These are phyloP conservation scores for Dimorphilus gyrociliatus DNA, from an alignment of 2,888 invertebrate genomes.

Conservation along the genomic window DNA sequence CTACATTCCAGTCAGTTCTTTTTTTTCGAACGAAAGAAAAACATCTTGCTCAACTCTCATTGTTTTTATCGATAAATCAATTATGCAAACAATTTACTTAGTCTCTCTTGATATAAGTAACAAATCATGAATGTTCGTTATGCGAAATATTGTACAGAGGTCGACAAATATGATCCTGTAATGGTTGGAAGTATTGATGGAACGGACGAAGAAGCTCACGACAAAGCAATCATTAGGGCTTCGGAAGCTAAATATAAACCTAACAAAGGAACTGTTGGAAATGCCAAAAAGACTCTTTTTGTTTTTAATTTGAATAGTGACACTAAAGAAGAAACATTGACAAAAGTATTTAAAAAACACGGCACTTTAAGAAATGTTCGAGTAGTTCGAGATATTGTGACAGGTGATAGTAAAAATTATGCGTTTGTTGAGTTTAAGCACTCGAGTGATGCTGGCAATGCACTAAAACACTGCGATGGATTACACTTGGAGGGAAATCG, in stretches of 20 bases:
- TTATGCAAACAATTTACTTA: no score
- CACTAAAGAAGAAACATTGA: constrained; percentile 46
- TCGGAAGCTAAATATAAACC: constrained; percentile 42
- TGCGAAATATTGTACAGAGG: constrained; percentile 43
- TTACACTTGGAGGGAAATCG: constrained; percentile 49
- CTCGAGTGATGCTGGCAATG: constrained; percentile 46
- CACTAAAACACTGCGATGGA: constrained; percentile 47
- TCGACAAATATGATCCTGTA: constrained; percentile 56
- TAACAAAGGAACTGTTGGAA: constrained; percentile 45
- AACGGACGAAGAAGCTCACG: constrained; percentile 65
- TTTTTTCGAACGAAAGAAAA: no score
- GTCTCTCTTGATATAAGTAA: no score
- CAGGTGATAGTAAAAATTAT: constrained; percentile 63
- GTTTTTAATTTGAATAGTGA: constrained; percentile 51
- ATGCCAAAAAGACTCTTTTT: constrained; percentile 56
- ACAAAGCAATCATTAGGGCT: constrained; percentile 57
- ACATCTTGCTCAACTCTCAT: no score
- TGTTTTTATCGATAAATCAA: no score
- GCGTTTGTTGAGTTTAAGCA: constrained; percentile 66
- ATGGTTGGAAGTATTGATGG: constrained; percentile 73
- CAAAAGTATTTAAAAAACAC: constrained; percentile 42
- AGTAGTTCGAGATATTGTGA: constrained; percentile 61
- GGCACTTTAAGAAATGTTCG: constrained; percentile 49
- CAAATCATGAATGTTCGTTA: no score
- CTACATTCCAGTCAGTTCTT: no score